These are phyloP conservation scores for Sminthurides aquaticus DNA, from an alignment of 2,888 invertebrate genomes.

Conservation along the genomic window DNA sequence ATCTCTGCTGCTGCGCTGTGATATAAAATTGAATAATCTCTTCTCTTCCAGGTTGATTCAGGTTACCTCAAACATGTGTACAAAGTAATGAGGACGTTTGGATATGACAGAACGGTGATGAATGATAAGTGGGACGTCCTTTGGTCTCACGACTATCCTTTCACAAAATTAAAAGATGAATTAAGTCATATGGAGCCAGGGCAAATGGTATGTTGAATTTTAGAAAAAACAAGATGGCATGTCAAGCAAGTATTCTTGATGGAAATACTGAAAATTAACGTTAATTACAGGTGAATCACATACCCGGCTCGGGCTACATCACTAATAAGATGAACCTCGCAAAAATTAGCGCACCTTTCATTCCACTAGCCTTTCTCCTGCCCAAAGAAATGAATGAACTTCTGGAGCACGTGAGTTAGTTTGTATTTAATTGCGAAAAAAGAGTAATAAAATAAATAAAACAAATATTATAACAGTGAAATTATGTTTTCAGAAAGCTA, in stretches of 20 bases:
- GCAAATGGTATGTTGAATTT: conserved; percentile 54
- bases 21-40: conserved; percentile 1
- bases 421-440: conserved; percentile 1
- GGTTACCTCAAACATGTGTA: conserved; percentile 74
- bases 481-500: conserved; percentile 48
- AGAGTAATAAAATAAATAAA: neutral
- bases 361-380: conserved; percentile 81
- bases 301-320: conserved; percentile 86
- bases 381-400: conserved; percentile 67
- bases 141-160: conserved; percentile 94
- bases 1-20: conserved; percentile 2
- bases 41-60: conserved; percentile 50
- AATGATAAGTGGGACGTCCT: conserved; percentile 71
- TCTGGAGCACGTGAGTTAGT: conserved; percentile 56
- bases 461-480: neutral
- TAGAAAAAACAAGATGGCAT: neutral
- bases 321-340: conserved; percentile 88
- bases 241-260: neutral
- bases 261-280: conserved; percentile 2
- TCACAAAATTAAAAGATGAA: conserved; percentile 53
- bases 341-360: conserved; percentile 65
- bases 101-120: conserved; percentile 57
- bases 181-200: conserved; percentile 58
- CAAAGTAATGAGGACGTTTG: conserved; percentile 65
- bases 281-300: conserved; percentile 66